Evolutionary conservation across 2,888 invertebrate genomes (phyloP), one percentile per base, ranked within the genome.

Genomic region (Noctua janthina): DNA sequence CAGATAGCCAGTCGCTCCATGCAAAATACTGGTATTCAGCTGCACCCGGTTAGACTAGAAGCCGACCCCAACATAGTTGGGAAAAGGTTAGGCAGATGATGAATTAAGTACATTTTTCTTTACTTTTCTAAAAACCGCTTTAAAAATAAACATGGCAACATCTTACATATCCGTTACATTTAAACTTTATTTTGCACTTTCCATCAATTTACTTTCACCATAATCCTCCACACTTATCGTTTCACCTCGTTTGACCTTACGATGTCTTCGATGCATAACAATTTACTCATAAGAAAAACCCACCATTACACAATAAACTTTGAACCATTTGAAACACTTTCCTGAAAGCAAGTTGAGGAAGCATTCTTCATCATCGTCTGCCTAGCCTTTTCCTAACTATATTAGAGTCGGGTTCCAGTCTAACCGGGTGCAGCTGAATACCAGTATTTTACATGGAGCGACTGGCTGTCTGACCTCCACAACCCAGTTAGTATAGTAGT

Each of bases 181-280:
- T 80, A 23, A 74, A 73, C 67, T 15, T 74, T 20, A 56, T 74
- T 46, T 73, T 49, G n/a, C 35, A 39, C 5, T 29, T 39, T 10
- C 29, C 39, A 54, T 56, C 54, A 81, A 46, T 49, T 49, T 15
- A 79, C 51, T 81, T 81, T 74, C 64, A 11, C 54, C 13, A 23
- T 20, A 2, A 64, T 17, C 23, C 7, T 20, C 17, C 0, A 29
- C 46, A 46, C 23, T 81, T 79, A 81, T 49, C 17, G 23, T 39
- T 23, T 81, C 54, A 49, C 82, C 67, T 81, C 20, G n/a, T 15
- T 54, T 7, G 17, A 82, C 15, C 49, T 35, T 23, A 46, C 10
- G 3, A 59, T 35, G 5, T 13, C 43, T 82, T n/a, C n/a, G 23
- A 75, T 74, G 39, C 80, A 74, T 39, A 82, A 59, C 76, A 67